Evolutionary conservation across 2,888 invertebrate species (phyloP), one percentile per base, ranked within the genome.

Genomic region (Pollenia amentaria): DNA sequence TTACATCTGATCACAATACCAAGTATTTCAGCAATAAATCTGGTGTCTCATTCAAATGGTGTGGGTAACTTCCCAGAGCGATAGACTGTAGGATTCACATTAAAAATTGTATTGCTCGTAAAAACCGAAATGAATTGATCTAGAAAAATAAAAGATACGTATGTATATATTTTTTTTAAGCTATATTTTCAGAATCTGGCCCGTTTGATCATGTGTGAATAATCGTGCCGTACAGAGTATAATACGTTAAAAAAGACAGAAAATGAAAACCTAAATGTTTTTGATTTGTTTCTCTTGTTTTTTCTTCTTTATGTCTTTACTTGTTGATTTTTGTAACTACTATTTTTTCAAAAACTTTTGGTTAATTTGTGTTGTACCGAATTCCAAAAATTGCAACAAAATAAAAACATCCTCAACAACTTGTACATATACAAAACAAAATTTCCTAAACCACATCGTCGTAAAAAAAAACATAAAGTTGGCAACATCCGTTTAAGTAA

Each of bases 401-500:
- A 75, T 29, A 57, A 81, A 78, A 65, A 70, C 76, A 57, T 29
- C 73, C 64, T 18, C 46, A 69, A 75, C 75, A 81, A 65, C 69
- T 83, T 83, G 80, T 82, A 73, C 42, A 64, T 72, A 79, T 9
- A n/a, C 12, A 14, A 55, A 55, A 65, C 64, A 53, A 64, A 75
- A 70, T 65, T 51, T 44, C 65, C 55, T 60, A 46, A 57, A 79
- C 64, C 38, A 48, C 62, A 79, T 38, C 53, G 2, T n/a, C 44
- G 16, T 18, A 42, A 14, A 40, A 18, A 10, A 44, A 42, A 51
- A 55, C 8, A 29, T 72, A 70, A 89, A 94, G 94, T 94, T 92
- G 94, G 94, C 90, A 94, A 95, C 91, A 94, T 95, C 90, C 95
- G 95, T 91, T 92, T 95, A 90, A 95, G 95, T 89, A 94, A 95